phyloP scores from a whole-genome alignment of 2,113 vertebrate genomes.

The Chitala chitala region DNA sequence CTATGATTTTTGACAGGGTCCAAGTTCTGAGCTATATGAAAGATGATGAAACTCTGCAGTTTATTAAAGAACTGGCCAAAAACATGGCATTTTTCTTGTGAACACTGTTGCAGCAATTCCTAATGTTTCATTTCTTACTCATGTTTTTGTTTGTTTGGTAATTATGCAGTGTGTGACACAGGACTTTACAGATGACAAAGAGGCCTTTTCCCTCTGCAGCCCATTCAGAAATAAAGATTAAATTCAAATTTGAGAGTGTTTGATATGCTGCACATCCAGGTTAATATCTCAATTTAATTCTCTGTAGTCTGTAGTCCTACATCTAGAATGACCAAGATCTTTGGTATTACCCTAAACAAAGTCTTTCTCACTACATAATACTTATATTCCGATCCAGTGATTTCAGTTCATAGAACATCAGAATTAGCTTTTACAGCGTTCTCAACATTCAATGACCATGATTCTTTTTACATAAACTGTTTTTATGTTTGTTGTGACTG shows the following conservation, averaged over 20 bases:
- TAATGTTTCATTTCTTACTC: slow-evolving; percentile 10
- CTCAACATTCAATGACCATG: too few species aligned
- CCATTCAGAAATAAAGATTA: slow-evolving; percentile 10
- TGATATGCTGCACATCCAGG: too few species aligned
- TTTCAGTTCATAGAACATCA: too few species aligned
- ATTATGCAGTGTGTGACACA: too few species aligned
- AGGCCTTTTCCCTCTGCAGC: slow-evolving; percentile 3
- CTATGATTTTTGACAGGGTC: slow-evolving; percentile 12
- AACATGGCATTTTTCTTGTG: slow-evolving; percentile 17
- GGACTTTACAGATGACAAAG: slow-evolving; percentile 14
- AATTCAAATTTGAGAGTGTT: too few species aligned
- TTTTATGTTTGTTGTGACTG: too few species aligned
- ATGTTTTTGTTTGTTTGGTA: too few species aligned
- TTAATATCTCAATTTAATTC: too few species aligned
- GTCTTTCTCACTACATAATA: background rate
- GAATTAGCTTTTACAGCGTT: too few species aligned
- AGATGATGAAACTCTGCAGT: background rate
- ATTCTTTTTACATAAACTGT: too few species aligned
- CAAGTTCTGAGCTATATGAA: slow-evolving; percentile 23
- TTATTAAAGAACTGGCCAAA: slow-evolving; percentile 29
- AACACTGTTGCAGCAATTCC: slow-evolving; percentile 26
- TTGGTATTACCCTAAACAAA: background rate
- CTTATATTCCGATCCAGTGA: background rate
- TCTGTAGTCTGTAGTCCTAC: background rate
- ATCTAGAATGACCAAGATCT: background rate